phyloP scores from a whole-genome alignment of 2,888 invertebrate species.

The Stramonita haemastoma region DNA sequence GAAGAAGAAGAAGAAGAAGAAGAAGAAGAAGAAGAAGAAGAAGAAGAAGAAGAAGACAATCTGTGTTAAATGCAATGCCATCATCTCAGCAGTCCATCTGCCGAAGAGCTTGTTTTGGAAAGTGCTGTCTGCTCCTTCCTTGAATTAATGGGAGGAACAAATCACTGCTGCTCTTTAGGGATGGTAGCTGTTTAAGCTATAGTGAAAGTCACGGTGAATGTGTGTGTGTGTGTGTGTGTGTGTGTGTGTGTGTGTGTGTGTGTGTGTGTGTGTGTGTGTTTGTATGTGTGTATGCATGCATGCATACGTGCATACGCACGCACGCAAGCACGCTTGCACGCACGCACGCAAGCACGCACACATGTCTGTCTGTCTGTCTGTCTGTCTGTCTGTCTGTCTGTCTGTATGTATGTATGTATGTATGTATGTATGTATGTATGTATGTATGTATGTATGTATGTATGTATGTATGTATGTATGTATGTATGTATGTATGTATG shows the following conservation, averaged over 20 bases:
- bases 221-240: background rate
- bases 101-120: too few species aligned
- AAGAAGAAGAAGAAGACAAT: too few species aligned
- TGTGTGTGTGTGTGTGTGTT: background rate
- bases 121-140: too few species aligned
- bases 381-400: too few species aligned
- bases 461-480: background rate
- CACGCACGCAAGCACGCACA: slow-evolving; percentile 6
- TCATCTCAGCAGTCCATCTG: too few species aligned
- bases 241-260: background rate
- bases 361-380: background rate
- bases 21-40: too few species aligned
- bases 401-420: background rate
- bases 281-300: background rate
- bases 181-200: too few species aligned
- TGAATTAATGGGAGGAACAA: too few species aligned
- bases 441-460: background rate
- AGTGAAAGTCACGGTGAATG: background rate
- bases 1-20: too few species aligned
- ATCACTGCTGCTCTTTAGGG: too few species aligned
- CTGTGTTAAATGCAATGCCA: background rate
- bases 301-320: background rate
- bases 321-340: background rate
- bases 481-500: background rate
- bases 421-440: background rate